A percentile compares a stretch with the other conserved stretches of the same genome.
These are phyloP conservation scores for Coptodon rendalli DNA, from an alignment of 2,113 vertebrate species.

Conservation along the genomic window DNA sequence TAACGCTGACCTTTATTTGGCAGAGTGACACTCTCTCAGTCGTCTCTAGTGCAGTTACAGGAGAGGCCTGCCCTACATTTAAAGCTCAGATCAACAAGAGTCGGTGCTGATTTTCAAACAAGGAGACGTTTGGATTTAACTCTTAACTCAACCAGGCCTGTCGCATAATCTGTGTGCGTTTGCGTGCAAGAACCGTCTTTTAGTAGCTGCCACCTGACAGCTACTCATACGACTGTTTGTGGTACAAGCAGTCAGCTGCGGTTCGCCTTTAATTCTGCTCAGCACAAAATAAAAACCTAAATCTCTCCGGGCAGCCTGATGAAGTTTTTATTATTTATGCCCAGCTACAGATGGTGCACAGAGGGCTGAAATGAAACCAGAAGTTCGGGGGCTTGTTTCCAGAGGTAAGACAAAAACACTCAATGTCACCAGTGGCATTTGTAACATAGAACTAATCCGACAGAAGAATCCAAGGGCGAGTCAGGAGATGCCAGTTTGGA, in stretches of 20 bases:
- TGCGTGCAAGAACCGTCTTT: neutral
- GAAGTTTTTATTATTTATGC: neutral
- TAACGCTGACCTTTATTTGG: constrained; percentile 45
- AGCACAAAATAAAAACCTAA: neutral
- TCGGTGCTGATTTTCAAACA: neutral
- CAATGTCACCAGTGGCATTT: neutral
- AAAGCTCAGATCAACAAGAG: neutral
- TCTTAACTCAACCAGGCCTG: neutral
- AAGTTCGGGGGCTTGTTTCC: neutral
- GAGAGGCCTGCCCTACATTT: constrained; percentile 20
- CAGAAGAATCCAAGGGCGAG: neutral
- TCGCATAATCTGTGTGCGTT: neutral
- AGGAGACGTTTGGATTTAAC: neutral
- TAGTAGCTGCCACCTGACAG: neutral
- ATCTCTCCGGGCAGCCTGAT: neutral
- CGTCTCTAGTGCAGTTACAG: constrained; percentile 1
- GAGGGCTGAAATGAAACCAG: neutral
- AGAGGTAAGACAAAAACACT: neutral
- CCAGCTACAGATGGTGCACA: neutral
- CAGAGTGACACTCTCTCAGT: neutral
- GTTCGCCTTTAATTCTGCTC: neutral
- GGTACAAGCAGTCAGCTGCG: neutral
- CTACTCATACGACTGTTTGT: neutral
- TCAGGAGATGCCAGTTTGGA: neutral
- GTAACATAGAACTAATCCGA: neutral